These are phyloP conservation scores for Pseudolycoriella hygida DNA, from an alignment of 2,888 invertebrate genomes.

Conservation along the genomic window DNA sequence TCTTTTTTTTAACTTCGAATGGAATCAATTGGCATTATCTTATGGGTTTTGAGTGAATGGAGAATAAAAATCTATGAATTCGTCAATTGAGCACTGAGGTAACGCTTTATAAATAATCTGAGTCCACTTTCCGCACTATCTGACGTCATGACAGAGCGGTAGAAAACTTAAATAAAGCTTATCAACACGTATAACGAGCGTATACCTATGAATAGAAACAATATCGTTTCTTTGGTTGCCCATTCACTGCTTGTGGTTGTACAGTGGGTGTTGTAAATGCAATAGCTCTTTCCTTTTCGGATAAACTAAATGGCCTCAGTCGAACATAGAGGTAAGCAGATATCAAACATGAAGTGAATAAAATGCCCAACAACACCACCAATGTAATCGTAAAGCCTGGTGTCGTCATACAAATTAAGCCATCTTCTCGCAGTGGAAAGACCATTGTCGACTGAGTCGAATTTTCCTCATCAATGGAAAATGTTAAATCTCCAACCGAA, in stretches of 20 bases:
- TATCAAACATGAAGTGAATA: slow-evolving; percentile 68
- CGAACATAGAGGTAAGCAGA: slow-evolving; percentile 74
- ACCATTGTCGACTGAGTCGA: slow-evolving; percentile 42
- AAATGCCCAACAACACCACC: slow-evolving; percentile 61
- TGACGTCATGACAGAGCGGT: no score
- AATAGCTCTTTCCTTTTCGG: slow-evolving; percentile 24
- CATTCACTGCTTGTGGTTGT: slow-evolving; percentile 6
- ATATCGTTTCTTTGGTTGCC: slow-evolving; percentile 7
- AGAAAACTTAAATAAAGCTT: no score
- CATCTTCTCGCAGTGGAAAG: slow-evolving; percentile 48
- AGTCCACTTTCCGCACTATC: no score
- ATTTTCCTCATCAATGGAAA: slow-evolving; percentile 48
- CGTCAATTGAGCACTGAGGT: no score
- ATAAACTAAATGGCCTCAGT: slow-evolving; percentile 47
- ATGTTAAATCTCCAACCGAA: slow-evolving; percentile 77
- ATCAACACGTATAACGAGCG: no score
- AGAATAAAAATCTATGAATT: no score
- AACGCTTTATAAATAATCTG: no score
- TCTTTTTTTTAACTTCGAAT: no score
- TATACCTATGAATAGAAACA: slow-evolving; percentile 39
- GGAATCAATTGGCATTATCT: no score
- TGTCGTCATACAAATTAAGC: slow-evolving; percentile 82
- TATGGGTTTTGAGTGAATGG: no score
- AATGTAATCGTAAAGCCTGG: slow-evolving; percentile 82
- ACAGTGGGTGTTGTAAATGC: slow-evolving; percentile 17